Conservation (phyloP, 2,113 vertebrate genomes). For the Oreochromis aureus region DNA sequence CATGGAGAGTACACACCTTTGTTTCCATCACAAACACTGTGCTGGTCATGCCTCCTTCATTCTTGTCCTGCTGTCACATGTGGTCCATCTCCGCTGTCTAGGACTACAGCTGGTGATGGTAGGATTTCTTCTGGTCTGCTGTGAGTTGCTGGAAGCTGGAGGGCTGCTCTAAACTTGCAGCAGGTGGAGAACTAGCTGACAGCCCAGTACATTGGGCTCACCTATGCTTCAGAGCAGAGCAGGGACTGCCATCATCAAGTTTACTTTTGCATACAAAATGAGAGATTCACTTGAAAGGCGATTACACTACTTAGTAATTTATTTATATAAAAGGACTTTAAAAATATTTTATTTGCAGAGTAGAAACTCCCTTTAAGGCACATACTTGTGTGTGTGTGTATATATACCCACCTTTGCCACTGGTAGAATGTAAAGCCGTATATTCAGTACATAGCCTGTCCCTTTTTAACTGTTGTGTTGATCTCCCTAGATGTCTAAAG, state of each 20-base stretch:
- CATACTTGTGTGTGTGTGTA: not conserved
- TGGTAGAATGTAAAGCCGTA: not conserved
- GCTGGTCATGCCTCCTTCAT: not conserved
- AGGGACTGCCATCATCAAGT: not conserved
- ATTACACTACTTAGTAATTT: not conserved
- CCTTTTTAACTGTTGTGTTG: not conserved
- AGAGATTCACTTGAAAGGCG: not conserved
- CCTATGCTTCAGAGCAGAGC: not conserved
- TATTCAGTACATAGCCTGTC: not conserved
- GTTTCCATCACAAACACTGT: not conserved
- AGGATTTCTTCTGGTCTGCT: not conserved
- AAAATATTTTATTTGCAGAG: not conserved
- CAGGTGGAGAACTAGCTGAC: not conserved
- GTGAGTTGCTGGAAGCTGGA: not conserved
- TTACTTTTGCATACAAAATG: not conserved
- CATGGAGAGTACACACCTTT: not conserved
- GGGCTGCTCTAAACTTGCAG: not conserved
- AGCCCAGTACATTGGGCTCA: not conserved
- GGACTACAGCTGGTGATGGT: not conserved
- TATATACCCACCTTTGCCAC: not conserved
- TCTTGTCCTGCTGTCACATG: not conserved
- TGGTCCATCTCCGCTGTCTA: not conserved
- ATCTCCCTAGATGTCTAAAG: accelerated
- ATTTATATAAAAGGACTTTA: not conserved
- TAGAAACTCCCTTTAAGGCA: not conserved